These are phyloP conservation scores for Lasioglossum calceatum DNA, from an alignment of 2,888 invertebrate genomes.

Conservation along the genomic window DNA sequence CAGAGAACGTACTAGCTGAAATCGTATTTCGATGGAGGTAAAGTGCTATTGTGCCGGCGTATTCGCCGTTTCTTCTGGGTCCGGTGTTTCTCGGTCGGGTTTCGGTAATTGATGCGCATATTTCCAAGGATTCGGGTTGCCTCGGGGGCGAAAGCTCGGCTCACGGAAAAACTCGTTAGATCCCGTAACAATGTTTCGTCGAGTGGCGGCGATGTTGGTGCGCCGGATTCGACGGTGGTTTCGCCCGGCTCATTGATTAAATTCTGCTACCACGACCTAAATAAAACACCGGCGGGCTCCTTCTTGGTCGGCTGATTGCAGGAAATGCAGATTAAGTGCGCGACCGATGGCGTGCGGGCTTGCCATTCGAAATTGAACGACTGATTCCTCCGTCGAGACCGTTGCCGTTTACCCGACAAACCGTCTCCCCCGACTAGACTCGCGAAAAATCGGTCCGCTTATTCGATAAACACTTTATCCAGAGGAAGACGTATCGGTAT, in stretches of 20 bases:
- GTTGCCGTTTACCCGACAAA: slow-evolving; percentile 38
- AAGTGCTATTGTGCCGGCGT: not conserved
- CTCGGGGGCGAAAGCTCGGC: not conserved
- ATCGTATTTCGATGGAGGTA: not conserved
- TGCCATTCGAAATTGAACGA: slow-evolving; percentile 46
- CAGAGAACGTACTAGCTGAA: not conserved
- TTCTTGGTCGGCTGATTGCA: slow-evolving; percentile 41
- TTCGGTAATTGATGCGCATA: slow-evolving; percentile 49
- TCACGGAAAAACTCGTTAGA: slow-evolving; percentile 43
- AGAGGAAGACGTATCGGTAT: slow-evolving; percentile 9
- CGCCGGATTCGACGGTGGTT: slow-evolving; percentile 27
- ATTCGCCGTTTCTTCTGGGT: slow-evolving; percentile 16
- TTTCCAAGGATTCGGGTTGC: slow-evolving; percentile 27
- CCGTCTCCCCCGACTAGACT: not conserved
- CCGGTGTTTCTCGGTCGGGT: slow-evolving; percentile 2
- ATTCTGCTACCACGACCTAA: slow-evolving; percentile 47
- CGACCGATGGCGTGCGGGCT: slow-evolving; percentile 18
- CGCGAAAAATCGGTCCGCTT: slow-evolving; percentile 23
- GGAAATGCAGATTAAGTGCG: slow-evolving; percentile 52
- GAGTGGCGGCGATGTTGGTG: slow-evolving; percentile 21
- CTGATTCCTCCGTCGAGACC: slow-evolving; percentile 33
- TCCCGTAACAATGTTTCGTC: slow-evolving; percentile 42
- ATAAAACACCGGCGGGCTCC: slow-evolving; percentile 41
- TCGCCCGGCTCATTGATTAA: slow-evolving; percentile 44
- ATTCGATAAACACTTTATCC: slow-evolving; percentile 30